Evolutionary conservation across 2,888 invertebrate genomes (phyloP).

Genomic region (Dryadula phaetusa): DNA sequence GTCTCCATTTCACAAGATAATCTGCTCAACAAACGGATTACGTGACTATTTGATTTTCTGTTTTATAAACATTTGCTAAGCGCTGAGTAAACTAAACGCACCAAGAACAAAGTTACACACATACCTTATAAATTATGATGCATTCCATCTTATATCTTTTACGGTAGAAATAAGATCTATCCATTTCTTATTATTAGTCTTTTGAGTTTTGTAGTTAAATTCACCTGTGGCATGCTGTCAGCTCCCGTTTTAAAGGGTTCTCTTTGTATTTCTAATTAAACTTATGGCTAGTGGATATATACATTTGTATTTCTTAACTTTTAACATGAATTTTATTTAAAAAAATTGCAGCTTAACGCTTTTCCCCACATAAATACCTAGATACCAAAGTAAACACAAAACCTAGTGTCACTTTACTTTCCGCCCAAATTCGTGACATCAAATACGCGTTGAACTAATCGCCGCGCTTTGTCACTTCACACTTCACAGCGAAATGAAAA

Average conservation of each 20-base stretch:
- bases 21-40: conserved; percentile 64
- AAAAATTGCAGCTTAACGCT: too few species aligned
- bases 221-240: conserved; percentile 58
- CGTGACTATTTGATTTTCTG: conserved; percentile 62
- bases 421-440: too few species aligned
- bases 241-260: conserved; percentile 68
- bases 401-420: too few species aligned
- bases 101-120: conserved; percentile 51
- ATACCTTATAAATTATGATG: conserved; percentile 34
- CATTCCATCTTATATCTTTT: conserved; percentile 34
- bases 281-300: conserved; percentile 13
- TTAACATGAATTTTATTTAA: neutral
- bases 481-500: too few species aligned
- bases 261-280: conserved; percentile 64
- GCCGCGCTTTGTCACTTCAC: too few species aligned
- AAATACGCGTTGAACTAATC: too few species aligned
- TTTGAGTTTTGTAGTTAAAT: conserved; percentile 44
- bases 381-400: too few species aligned
- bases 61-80: conserved; percentile 72
- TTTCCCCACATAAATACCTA: neutral
- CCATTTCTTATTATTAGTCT: conserved; percentile 36
- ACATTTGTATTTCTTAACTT: too few species aligned
- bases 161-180: conserved; percentile 38
- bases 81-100: conserved; percentile 65
- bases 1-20: conserved; percentile 62